Evolutionary conservation across 2,113 vertebrate species (phyloP).

Genomic region (Lathamus discolor): DNA sequence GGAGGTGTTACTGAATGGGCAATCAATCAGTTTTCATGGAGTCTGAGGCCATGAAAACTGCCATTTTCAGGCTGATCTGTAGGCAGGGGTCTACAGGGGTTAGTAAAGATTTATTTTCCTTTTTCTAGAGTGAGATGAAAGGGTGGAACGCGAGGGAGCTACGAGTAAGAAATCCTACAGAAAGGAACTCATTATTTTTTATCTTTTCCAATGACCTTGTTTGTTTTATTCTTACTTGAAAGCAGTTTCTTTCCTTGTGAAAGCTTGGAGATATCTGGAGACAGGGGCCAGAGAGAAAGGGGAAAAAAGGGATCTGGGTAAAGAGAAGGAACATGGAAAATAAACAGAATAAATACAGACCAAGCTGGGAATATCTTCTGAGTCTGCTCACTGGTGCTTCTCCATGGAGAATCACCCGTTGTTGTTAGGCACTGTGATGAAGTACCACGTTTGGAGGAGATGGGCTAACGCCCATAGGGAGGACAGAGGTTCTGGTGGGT

Average conservation of each 20-base stretch:
- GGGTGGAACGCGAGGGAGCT: not conserved
- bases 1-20: not conserved
- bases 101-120: slow-evolving; percentile 66
- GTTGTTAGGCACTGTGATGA: not conserved
- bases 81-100: slow-evolving; percentile 58
- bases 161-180: not conserved
- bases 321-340: not conserved
- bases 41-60: not conserved
- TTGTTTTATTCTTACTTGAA: slow-evolving; percentile 66
- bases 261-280: slow-evolving; percentile 28
- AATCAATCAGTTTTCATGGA: not conserved
- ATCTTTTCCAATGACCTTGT: slow-evolving; percentile 72
- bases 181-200: slow-evolving; percentile 70
- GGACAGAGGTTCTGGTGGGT: too few species aligned
- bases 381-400: not conserved
- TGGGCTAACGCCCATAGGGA: too few species aligned
- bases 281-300: not conserved
- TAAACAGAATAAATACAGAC: not conserved
- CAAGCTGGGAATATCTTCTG: not conserved
- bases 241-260: slow-evolving; percentile 4
- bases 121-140: slow-evolving; percentile 70
- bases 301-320: not conserved
- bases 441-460: not conserved
- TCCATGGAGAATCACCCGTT: fast-evolving
- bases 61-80: not conserved